phyloP scores from a whole-genome alignment of 2,797 vertebrate species.

The Austrolebias charrua region DNA sequence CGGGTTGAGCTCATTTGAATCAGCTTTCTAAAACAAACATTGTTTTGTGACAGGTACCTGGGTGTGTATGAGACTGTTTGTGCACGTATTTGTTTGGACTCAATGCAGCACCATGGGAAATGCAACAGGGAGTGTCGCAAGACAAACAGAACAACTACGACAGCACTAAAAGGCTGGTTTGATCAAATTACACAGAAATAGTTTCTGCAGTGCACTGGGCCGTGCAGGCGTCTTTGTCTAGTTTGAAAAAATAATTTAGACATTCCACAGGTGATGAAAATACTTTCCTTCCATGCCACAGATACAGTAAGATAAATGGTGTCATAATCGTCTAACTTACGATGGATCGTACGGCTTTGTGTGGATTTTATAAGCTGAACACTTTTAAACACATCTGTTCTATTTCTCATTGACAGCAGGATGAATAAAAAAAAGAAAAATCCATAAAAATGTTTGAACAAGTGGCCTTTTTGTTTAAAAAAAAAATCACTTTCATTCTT shows the following conservation, averaged over 20 bases:
- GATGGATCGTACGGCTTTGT: too few species aligned
- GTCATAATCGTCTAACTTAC: too few species aligned
- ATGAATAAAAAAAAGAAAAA: too few species aligned
- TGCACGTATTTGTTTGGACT: conserved; percentile 57
- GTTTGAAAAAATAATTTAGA: neutral
- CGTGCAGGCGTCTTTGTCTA: neutral
- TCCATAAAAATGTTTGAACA: too few species aligned
- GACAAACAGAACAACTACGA: conserved; percentile 44
- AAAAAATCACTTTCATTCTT: too few species aligned
- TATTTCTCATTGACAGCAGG: too few species aligned
- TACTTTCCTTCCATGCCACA: neutral
- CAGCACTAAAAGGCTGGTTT: conserved; percentile 26
- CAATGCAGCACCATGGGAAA: conserved; percentile 59
- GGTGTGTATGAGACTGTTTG: conserved; percentile 64
- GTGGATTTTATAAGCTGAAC: too few species aligned
- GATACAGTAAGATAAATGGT: too few species aligned
- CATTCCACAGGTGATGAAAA: neutral
- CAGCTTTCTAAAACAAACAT: conserved; percentile 70
- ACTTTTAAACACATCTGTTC: too few species aligned
- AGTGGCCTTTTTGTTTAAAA: too few species aligned
- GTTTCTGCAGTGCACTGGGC: conserved; percentile 13
- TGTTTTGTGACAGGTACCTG: conserved; percentile 68
- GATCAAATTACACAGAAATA: conserved; percentile 18
- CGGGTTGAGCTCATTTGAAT: conserved; percentile 56
- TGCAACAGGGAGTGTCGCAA: conserved; percentile 57